These are phyloP conservation scores for Selenia dentaria DNA, from an alignment of 2,888 invertebrate species.

Conservation along the genomic window DNA sequence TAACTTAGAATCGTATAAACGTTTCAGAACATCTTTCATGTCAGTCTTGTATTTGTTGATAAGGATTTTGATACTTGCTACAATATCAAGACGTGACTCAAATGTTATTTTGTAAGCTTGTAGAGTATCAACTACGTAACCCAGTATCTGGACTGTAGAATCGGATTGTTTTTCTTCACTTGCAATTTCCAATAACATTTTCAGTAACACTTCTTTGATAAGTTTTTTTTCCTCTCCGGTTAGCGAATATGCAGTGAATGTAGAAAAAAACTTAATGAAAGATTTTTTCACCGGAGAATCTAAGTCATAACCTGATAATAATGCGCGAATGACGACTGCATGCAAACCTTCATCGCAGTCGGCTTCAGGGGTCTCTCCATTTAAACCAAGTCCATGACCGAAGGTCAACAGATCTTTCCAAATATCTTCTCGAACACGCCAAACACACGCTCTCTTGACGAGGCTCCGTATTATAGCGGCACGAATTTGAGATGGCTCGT, in stretches of 20 bases:
- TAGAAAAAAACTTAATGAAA: slow-evolving; percentile 48
- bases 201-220: slow-evolving; percentile 35
- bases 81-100: slow-evolving; percentile 31
- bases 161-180: slow-evolving; percentile 18
- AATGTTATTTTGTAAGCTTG: slow-evolving; percentile 39
- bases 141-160: neutral
- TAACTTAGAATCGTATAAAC: slow-evolving; percentile 44
- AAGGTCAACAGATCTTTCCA: slow-evolving; percentile 54
- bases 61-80: slow-evolving; percentile 37
- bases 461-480: slow-evolving; percentile 61
- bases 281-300: slow-evolving; percentile 36
- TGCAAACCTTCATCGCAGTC: slow-evolving; percentile 60
- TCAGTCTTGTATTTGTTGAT: slow-evolving; percentile 31
- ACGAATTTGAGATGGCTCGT: slow-evolving; percentile 56
- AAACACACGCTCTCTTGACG: slow-evolving; percentile 52
- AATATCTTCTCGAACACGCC: slow-evolving; percentile 48
- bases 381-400: slow-evolving; percentile 54
- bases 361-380: slow-evolving; percentile 46
- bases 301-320: slow-evolving; percentile 37
- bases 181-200: slow-evolving; percentile 35
- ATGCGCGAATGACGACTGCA: slow-evolving; percentile 51
- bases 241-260: slow-evolving; percentile 49
- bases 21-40: slow-evolving; percentile 35
- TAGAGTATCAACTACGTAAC: slow-evolving; percentile 38
- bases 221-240: slow-evolving; percentile 39